Conservation (phyloP, 2,888 invertebrate species). For the Doris montereyensis region DNA sequence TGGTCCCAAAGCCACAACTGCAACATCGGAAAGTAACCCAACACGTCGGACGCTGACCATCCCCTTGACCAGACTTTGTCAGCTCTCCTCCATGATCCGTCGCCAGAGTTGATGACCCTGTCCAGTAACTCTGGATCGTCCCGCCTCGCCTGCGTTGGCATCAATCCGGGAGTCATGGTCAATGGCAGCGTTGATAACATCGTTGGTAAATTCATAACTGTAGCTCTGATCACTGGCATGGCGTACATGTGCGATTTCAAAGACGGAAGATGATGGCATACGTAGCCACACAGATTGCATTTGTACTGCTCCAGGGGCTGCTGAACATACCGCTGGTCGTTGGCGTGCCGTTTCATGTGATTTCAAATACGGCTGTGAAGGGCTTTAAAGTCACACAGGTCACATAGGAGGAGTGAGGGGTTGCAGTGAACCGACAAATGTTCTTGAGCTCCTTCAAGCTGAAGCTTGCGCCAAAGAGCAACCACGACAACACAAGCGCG, state of each 20-base stretch:
- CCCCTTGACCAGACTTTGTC: conserved; percentile 39
- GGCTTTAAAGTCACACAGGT: conserved; percentile 69
- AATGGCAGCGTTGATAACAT: conserved; percentile 70
- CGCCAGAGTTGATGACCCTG: conserved; percentile 47
- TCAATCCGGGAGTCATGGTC: conserved; percentile 65
- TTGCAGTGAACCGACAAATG: conserved; percentile 41
- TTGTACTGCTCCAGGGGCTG: conserved; percentile 72
- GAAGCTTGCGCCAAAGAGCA: too few relatives aligned
- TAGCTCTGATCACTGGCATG: conserved; percentile 70
- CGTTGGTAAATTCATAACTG: conserved; percentile 70
- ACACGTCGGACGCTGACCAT: conserved; percentile 51
- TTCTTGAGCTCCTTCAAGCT: conserved; percentile 38
- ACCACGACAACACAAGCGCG: too few relatives aligned
- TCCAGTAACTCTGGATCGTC: conserved; percentile 49
- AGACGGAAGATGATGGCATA: conserved; percentile 72
- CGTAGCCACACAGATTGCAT: conserved; percentile 71
- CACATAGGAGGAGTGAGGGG: conserved; percentile 54
- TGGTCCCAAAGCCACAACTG: conserved; percentile 71
- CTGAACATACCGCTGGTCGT: conserved; percentile 70
- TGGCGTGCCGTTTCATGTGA: conserved; percentile 71
- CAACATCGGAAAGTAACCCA: conserved; percentile 71
- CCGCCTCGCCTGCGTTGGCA: conserved; percentile 33
- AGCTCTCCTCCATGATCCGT: too few relatives aligned
- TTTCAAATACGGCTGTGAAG: conserved; percentile 68
- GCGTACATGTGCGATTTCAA: conserved; percentile 72